Percentiles rank a stretch among this genome's conserved stretches.
Evolutionary conservation across 2,113 vertebrate genomes (phyloP).

Genomic region (Carassius gibelio): DNA sequence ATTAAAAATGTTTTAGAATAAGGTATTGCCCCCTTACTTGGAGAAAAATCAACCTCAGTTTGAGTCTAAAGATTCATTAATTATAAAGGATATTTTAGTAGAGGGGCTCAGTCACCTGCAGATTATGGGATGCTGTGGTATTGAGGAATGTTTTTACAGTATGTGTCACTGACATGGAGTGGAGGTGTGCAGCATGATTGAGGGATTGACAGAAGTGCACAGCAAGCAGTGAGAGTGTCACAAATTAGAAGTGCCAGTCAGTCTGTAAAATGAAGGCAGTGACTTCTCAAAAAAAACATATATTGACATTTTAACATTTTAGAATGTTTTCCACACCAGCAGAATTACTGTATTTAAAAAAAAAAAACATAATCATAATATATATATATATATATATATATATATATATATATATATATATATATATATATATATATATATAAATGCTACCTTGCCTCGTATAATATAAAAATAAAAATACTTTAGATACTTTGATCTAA

Average conservation of each 20-base stretch:
- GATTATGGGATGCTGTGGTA: neutral
- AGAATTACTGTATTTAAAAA: neutral
- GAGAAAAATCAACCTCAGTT: neutral
- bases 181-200: neutral
- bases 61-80: neutral
- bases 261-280: neutral
- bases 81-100: neutral
- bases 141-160: neutral
- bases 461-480: too few relatives aligned
- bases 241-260: neutral
- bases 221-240: slow-evolving; percentile 1
- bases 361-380: neutral
- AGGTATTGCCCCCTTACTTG: neutral
- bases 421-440: too few relatives aligned
- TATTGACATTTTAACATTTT: neutral
- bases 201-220: neutral
- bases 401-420: neutral
- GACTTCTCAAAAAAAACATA: neutral
- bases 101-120: neutral
- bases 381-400: too few relatives aligned
- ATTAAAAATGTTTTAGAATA: neutral
- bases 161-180: neutral
- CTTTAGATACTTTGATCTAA: too few relatives aligned
- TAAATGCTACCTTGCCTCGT: neutral
- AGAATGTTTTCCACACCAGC: neutral